Conservation (phyloP, 2,888 invertebrate species). For the Eupithecia inturbata region DNA sequence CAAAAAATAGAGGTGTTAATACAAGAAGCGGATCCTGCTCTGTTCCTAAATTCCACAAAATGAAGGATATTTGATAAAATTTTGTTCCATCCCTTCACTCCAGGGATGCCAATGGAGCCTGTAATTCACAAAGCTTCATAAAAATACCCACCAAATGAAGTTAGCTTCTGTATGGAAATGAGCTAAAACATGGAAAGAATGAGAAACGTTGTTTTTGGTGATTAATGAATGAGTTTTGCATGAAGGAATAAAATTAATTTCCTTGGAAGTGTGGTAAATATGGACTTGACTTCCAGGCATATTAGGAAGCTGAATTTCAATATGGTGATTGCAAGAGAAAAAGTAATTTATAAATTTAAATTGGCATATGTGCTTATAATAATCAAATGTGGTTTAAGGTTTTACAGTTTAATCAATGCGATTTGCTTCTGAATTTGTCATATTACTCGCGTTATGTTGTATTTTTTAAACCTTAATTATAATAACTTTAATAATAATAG, state of each 20-base stretch:
- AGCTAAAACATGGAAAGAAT: slow-evolving; percentile 21
- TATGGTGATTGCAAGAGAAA: background rate
- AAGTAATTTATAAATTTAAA: background rate
- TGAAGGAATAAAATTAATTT: slow-evolving; percentile 6
- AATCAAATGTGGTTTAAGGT: background rate
- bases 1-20: background rate
- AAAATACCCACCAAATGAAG: slow-evolving; percentile 55
- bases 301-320: background rate
- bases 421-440: background rate
- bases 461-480: no score
- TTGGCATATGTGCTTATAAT: background rate
- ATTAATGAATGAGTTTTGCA: slow-evolving; percentile 20
- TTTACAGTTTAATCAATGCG: background rate
- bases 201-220: slow-evolving; percentile 24
- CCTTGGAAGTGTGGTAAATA: slow-evolving; percentile 3
- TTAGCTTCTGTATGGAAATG: slow-evolving; percentile 47
- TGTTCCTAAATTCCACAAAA: slow-evolving; percentile 12
- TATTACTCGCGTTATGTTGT: no score
- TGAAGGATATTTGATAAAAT: slow-evolving; percentile 50
- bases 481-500: no score
- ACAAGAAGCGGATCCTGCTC: background rate
- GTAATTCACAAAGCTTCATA: slow-evolving; percentile 53
- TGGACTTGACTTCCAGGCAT: background rate
- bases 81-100: slow-evolving; percentile 41
- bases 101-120: slow-evolving; percentile 38